Evolutionary conservation across 1,140 invertebrate genomes (phyloP).

Genomic region (Rhizoglyphus robini): DNA sequence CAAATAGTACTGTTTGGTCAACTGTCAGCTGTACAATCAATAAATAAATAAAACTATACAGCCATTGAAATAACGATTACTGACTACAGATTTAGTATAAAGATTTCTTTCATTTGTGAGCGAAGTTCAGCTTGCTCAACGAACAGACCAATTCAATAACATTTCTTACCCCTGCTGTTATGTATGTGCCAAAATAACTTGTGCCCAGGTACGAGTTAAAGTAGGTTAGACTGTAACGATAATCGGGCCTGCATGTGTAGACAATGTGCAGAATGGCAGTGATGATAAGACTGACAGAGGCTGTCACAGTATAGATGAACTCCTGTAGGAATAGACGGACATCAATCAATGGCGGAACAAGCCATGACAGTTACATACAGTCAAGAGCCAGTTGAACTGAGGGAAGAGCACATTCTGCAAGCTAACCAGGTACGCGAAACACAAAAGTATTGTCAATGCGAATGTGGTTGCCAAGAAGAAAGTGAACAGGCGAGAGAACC

Average conservation of each 20-base stretch:
- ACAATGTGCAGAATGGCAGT: slow-evolving; percentile 62
- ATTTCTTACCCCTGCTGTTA: slow-evolving; percentile 61
- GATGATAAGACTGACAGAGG: slow-evolving; percentile 55
- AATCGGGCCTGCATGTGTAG: slow-evolving; percentile 37
- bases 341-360: neutral
- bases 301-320: slow-evolving; percentile 52
- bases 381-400: slow-evolving; percentile 55
- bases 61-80: too few species aligned
- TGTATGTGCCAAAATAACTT: slow-evolving; percentile 41
- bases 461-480: slow-evolving; percentile 64
- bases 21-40: too few species aligned
- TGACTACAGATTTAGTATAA: too few species aligned
- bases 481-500: slow-evolving; percentile 55
- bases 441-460: slow-evolving; percentile 64
- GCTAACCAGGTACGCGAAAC: slow-evolving; percentile 59
- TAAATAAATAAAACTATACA: too few species aligned
- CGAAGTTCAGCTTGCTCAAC: too few species aligned
- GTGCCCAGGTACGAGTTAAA: slow-evolving; percentile 18
- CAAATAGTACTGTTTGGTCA: too few species aligned
- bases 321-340: slow-evolving; percentile 46
- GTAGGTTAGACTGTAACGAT: slow-evolving; percentile 28
- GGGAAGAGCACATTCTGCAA: slow-evolving; percentile 50
- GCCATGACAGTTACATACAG: slow-evolving; percentile 42
- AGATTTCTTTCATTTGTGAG: too few species aligned
- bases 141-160: too few species aligned